Conservation (phyloP, 2,888 invertebrate genomes). For the Drosophila hamatofila region DNA sequence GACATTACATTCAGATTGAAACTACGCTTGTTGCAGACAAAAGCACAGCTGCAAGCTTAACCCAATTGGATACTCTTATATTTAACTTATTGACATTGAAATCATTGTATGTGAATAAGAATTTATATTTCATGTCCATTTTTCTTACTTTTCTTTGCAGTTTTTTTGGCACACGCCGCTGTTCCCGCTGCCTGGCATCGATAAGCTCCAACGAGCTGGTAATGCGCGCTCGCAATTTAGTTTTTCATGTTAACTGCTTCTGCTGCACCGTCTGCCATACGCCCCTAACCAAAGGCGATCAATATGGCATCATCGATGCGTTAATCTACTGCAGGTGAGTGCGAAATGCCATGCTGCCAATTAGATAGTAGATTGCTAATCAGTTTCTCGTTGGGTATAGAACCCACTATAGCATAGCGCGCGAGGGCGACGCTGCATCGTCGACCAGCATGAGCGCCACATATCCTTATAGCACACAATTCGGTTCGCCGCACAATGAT, state of each 20-base stretch:
- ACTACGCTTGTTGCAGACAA: no score
- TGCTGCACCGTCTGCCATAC: slow-evolving; percentile 95
- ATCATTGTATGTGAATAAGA: neutral
- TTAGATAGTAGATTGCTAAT: neutral
- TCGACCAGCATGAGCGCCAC: slow-evolving; percentile 84
- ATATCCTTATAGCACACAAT: slow-evolving; percentile 87
- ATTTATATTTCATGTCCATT: neutral
- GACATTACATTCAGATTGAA: neutral
- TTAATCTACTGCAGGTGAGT: slow-evolving; percentile 93
- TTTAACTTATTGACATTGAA: neutral
- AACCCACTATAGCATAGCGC: slow-evolving; percentile 85
- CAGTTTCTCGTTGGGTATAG: slow-evolving; percentile 57
- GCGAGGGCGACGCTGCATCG: slow-evolving; percentile 83
- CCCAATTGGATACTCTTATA: neutral
- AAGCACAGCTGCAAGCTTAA: neutral
- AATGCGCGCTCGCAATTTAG: slow-evolving; percentile 96
- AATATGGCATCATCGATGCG: slow-evolving; percentile 96
- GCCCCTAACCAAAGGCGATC: slow-evolving; percentile 96
- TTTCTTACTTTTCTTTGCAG: slow-evolving; percentile 87
- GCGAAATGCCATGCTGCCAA: neutral
- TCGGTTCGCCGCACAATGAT: slow-evolving; percentile 85
- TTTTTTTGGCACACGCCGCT: slow-evolving; percentile 94
- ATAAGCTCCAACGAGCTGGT: slow-evolving; percentile 96
- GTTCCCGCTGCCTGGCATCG: slow-evolving; percentile 94
- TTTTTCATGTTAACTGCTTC: slow-evolving; percentile 98